Evolutionary conservation across 2,888 invertebrate species (phyloP).

Genomic region (Sarcophaga carnaria): DNA sequence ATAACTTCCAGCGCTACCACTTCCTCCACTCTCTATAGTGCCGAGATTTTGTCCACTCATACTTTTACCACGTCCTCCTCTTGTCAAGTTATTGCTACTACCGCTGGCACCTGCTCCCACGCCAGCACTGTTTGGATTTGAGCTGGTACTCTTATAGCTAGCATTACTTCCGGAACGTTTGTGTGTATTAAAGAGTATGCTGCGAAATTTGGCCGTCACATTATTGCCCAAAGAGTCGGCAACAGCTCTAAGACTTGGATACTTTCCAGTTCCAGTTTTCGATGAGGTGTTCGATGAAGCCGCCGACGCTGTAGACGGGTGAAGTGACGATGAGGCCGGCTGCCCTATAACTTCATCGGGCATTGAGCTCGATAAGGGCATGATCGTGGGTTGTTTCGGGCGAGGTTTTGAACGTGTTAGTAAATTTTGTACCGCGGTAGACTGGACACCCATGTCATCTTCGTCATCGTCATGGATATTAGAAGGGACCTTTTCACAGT

Average conservation of each 20-base stretch:
- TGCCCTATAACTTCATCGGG: slow-evolving; percentile 75
- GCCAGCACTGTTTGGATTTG: slow-evolving; percentile 73
- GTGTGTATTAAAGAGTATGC: slow-evolving; percentile 76
- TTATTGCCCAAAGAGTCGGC: slow-evolving; percentile 75
- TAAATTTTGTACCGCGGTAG: slow-evolving; percentile 76
- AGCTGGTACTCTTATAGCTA: slow-evolving; percentile 77
- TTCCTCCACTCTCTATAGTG: slow-evolving; percentile 74
- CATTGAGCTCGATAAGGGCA: slow-evolving; percentile 77
- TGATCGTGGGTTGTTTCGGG: slow-evolving; percentile 71
- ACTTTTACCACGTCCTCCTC: slow-evolving; percentile 66
- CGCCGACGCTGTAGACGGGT: slow-evolving; percentile 77
- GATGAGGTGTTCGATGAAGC: slow-evolving; percentile 79
- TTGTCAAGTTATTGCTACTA: slow-evolving; percentile 76
- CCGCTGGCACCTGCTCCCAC: slow-evolving; percentile 36
- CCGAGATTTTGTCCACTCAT: slow-evolving; percentile 70
- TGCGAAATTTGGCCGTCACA: slow-evolving; percentile 73
- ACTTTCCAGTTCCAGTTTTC: slow-evolving; percentile 71
- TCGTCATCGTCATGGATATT: slow-evolving; percentile 70
- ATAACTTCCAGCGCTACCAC: slow-evolving; percentile 78
- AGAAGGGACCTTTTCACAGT: slow-evolving; percentile 72
- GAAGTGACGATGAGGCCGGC: slow-evolving; percentile 72
- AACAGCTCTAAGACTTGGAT: slow-evolving; percentile 76
- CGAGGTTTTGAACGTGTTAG: slow-evolving; percentile 71
- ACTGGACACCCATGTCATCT: slow-evolving; percentile 67
- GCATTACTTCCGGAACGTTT: slow-evolving; percentile 78